These are phyloP conservation scores for Tyto alba DNA, from an alignment of 2,113 vertebrate genomes.

Conservation along the genomic window DNA sequence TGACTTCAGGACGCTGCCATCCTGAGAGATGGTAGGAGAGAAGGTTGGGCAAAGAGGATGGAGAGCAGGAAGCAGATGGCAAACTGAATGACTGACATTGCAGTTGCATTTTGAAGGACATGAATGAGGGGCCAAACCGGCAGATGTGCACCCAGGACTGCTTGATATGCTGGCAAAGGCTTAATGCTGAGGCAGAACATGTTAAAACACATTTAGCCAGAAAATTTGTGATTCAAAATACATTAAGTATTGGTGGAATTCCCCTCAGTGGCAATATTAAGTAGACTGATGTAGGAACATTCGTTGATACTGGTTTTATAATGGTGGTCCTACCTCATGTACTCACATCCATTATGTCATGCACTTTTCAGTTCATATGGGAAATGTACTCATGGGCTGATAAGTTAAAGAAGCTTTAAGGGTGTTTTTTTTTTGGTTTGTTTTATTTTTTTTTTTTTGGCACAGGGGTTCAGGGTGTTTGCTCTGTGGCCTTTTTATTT, in stretches of 20 bases:
- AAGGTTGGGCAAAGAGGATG: neutral
- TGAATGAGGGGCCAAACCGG: neutral
- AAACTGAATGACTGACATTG: neutral
- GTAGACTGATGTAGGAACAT: neutral
- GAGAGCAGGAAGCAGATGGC: neutral
- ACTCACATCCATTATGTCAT: neutral
- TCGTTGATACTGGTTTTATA: neutral
- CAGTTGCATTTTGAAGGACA: neutral
- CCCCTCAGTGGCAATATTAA: neutral
- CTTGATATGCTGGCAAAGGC: neutral
- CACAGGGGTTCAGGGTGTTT: neutral
- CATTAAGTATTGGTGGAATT: neutral
- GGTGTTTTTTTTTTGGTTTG: too few relatives aligned
- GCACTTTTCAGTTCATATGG: neutral
- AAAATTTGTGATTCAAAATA: neutral
- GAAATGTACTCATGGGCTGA: neutral
- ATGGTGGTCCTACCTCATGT: neutral
- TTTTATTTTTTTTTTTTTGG: too few relatives aligned
- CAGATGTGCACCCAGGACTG: neutral
- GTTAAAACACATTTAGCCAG: neutral
- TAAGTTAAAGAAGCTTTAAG: neutral
- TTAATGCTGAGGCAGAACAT: neutral
- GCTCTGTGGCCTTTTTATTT: fast-evolving
- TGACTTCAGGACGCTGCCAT: neutral
- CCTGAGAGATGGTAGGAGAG: neutral